These are phyloP conservation scores for Bolinopsis microptera DNA, from an alignment of 37 sponge, comb jelly and placozoan species.

Conservation along the genomic window DNA sequence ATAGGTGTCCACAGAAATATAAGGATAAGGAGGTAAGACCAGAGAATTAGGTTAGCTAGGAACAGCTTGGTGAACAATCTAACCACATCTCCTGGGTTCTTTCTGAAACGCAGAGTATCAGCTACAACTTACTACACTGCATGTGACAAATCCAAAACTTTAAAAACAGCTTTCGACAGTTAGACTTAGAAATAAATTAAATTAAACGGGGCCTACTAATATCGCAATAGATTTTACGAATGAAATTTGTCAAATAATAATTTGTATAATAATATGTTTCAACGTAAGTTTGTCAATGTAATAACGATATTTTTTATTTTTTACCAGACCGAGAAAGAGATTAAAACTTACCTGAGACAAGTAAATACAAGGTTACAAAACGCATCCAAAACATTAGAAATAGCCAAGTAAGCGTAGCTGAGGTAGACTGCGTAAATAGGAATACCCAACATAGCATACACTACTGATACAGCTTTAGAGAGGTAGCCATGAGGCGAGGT, in stretches of 20 bases:
- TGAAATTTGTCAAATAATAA: no score
- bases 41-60: neutral
- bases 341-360: conserved; percentile 20
- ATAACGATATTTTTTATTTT: no score
- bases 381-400: neutral
- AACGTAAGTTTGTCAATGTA: no score
- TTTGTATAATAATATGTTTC: no score
- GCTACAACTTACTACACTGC: no score
- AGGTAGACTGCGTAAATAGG: conserved; percentile 11
- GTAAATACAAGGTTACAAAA: neutral
- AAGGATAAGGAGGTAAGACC: neutral
- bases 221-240: no score
- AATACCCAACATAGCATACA: neutral
- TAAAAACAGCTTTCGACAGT: no score
- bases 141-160: no score
- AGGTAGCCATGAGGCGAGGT: neutral
- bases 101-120: no score
- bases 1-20: conserved; percentile 16
- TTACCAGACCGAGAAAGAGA: no score
- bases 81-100: neutral
- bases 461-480: neutral
- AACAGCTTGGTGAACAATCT: neutral
- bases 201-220: no score
- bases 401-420: conserved; percentile 34
- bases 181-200: no score